Base-by-base conservation (phyloP, 2,797 vertebrate species). In the Podarcis lilfordi region DNA sequence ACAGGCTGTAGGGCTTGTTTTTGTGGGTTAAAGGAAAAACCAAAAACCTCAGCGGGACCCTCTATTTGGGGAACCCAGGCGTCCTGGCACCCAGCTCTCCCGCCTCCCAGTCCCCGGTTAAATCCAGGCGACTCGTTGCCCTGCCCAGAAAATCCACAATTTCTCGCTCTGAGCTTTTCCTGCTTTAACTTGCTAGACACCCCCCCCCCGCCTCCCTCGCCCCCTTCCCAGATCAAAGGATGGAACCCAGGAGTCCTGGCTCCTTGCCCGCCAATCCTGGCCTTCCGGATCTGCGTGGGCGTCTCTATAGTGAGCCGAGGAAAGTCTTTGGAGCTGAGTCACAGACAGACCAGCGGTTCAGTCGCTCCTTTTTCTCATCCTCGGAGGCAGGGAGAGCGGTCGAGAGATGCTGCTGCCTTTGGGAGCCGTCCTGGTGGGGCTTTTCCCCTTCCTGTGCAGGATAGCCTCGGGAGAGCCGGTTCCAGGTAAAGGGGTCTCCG, bases 181-280 rank as follows among this genome's bases (percentile, higher is more conserved):
- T 75, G 88, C 77, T 66, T 64, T 50, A 13, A 89, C 88, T 85
- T 74, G 37, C 13, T 61, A n/a, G 66, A n/a, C 32, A 10, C 4
- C 11, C 55, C 43, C 50, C 50, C 19, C 35, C 61, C 35, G 35
- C 10, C 1, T 3, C 35, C 35, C 29, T 2, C 8, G 5, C n/a
- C 37, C 71, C 23, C 27, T 80, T 43, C 69, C 81, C 88, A 72
- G 82, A 89, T 85, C 88, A 85, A 85, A 89, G 77, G 88, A 45
- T 4, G 50, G 82, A 6, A 27, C 87, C 45, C 66, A 9, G 76
- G 68, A 10, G 3, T n/a, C 75, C 55, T 89, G 88, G 88, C 88
- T 4, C 15, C 11, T 1, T 2, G 83, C 88, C 88, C 59, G 13
- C 88, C 88, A 89, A 89, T 89, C n/a, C n/a, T 5, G 3, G 79